Evolutionary conservation across 2,113 vertebrate species (phyloP).

Genomic region (Salminus brasiliensis): DNA sequence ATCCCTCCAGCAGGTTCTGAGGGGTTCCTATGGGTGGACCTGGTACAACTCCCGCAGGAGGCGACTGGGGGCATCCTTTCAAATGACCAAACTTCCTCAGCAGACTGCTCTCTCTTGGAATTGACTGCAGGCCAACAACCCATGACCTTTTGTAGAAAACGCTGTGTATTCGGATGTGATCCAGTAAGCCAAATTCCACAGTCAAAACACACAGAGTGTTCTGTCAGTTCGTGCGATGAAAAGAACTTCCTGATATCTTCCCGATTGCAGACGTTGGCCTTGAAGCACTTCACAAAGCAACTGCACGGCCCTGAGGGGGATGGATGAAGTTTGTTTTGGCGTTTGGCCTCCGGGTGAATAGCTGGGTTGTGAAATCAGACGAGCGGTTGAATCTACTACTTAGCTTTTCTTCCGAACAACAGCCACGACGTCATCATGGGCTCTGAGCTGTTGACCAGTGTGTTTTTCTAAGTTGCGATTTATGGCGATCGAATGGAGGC

Average conservation of each 20-base stretch:
- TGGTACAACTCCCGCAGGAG: too few species aligned
- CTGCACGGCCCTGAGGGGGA: constrained; percentile 20
- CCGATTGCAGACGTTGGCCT: constrained; percentile 28
- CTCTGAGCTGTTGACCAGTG: constrained; percentile 6
- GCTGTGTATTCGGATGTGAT: background rate
- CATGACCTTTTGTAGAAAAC: background rate
- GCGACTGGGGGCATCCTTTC: too few species aligned
- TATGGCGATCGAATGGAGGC: constrained; percentile 19
- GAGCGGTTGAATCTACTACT: constrained; percentile 33
- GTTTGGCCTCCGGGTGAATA: background rate
- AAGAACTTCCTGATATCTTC: constrained; percentile 39
- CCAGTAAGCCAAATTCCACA: background rate
- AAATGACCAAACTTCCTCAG: too few species aligned
- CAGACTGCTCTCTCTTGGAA: background rate
- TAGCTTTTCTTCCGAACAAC: constrained; percentile 18
- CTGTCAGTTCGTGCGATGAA: constrained; percentile 12
- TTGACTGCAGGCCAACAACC: background rate
- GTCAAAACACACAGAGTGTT: constrained; percentile 38
- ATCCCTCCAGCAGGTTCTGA: too few species aligned
- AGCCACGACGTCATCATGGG: constrained; percentile 29
- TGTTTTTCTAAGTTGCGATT: constrained; percentile 47
- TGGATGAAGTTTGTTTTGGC: constrained; percentile 37
- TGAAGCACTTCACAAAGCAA: constrained; percentile 37
- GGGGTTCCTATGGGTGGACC: too few species aligned
- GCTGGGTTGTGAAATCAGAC: constrained; percentile 50